A percentile compares a stretch with the other conserved stretches of the same genome.
These are phyloP conservation scores for Xiphophorus maculatus DNA, from an alignment of 2,113 vertebrate species.

Conservation along the genomic window DNA sequence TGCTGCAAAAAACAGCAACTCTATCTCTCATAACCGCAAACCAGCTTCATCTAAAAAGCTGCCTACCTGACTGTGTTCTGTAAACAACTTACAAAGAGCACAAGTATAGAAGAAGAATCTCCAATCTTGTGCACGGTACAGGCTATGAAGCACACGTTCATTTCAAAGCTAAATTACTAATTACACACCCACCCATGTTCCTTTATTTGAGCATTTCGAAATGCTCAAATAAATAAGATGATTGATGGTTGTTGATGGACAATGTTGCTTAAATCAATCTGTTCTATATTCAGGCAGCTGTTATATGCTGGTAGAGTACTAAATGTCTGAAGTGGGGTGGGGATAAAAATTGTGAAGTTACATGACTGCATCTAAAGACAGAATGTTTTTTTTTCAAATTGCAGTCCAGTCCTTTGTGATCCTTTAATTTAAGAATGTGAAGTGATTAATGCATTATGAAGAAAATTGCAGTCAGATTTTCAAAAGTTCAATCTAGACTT, in stretches of 20 bases:
- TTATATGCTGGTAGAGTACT: constrained; percentile 16
- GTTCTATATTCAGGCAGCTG: constrained; percentile 21
- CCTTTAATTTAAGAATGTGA: neutral
- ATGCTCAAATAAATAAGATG: constrained; percentile 11
- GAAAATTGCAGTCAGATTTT: constrained; percentile 10
- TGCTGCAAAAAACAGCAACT: constrained; percentile 37
- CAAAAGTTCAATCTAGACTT: neutral
- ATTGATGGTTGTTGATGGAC: constrained; percentile 26
- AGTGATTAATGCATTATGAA: neutral
- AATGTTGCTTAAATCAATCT: constrained; percentile 30
- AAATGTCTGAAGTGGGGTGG: constrained; percentile 9
- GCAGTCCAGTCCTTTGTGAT: neutral
- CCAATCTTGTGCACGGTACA: constrained; percentile 21
- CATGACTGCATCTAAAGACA: constrained; percentile 7
- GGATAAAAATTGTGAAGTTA: constrained; percentile 8
- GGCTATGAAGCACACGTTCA: constrained; percentile 7
- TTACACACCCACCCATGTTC: neutral
- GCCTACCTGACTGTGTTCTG: constrained; percentile 44
- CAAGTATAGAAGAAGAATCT: constrained; percentile 24
- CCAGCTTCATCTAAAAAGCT: constrained; percentile 50
- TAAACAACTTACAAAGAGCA: constrained; percentile 42
- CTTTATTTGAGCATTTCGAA: neutral
- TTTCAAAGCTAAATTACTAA: constrained; percentile 14
- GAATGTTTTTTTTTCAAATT: neutral
- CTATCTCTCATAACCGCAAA: constrained; percentile 27